phyloP scores from a whole-genome alignment of 2,888 invertebrate genomes.

The Ennomos erosarius region DNA sequence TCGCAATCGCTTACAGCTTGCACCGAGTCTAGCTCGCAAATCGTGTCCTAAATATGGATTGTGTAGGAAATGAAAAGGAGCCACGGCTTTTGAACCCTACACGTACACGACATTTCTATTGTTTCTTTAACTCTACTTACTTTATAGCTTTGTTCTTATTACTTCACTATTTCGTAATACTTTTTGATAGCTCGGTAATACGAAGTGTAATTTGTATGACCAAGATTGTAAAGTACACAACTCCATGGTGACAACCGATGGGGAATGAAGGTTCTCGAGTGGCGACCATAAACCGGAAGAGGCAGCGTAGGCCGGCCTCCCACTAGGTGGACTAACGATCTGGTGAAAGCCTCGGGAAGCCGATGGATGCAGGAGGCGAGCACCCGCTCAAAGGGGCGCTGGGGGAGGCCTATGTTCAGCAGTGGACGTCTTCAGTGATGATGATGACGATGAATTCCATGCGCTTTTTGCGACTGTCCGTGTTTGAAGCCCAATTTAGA shows the following conservation, averaged over 20 bases:
- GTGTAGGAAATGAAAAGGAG: slow-evolving; percentile 19
- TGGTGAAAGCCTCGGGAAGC: too few relatives aligned
- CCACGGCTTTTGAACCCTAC: slow-evolving; percentile 12
- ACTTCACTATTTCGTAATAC: slow-evolving; percentile 3
- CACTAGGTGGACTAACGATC: too few relatives aligned
- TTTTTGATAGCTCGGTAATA: slow-evolving; percentile 1
- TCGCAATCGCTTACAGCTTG: slow-evolving; percentile 2
- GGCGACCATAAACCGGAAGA: too few relatives aligned
- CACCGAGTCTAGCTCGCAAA: slow-evolving; percentile 20
- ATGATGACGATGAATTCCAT: too few relatives aligned
- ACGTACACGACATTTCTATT: not conserved
- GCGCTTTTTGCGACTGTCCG: not conserved
- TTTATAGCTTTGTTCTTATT: slow-evolving; percentile 7
- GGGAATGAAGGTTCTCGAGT: too few relatives aligned
- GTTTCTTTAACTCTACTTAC: slow-evolving; percentile 10
- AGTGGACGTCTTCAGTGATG: too few relatives aligned
- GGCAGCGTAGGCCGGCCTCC: too few relatives aligned
- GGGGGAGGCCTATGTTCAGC: too few relatives aligned
- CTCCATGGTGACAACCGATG: too few relatives aligned
- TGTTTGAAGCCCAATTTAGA: not conserved
- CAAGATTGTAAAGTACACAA: not conserved
- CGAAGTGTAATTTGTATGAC: slow-evolving; percentile 1
- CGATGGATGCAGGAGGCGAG: too few relatives aligned
- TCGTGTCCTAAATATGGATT: slow-evolving; percentile 62
- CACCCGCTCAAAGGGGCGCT: too few relatives aligned